These are phyloP conservation scores for Elymnias hypermnestra DNA, from an alignment of 1,140 invertebrate genomes.

Conservation along the genomic window DNA sequence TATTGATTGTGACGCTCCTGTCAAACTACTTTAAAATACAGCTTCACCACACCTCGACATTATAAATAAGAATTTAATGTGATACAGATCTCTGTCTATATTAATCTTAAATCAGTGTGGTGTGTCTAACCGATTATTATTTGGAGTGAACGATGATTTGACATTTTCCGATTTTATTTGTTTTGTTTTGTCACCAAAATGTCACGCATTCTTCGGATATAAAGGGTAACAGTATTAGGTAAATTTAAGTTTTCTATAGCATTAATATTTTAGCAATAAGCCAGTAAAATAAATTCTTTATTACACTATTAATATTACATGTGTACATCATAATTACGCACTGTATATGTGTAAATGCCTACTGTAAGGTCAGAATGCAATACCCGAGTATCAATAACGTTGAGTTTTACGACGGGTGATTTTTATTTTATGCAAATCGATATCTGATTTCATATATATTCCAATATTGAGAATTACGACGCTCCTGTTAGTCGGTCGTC, in stretches of 20 bases:
- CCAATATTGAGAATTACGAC: conserved; percentile 43
- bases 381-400: conserved; percentile 27
- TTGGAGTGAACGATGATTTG: conserved; percentile 30
- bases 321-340: conserved; percentile 1
- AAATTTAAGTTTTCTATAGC: conserved; percentile 5
- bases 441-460: conserved; percentile 33
- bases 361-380: conserved; percentile 39
- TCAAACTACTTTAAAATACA: conserved; percentile 32
- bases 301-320: background rate
- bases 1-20: conserved; percentile 29
- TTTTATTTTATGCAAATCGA: conserved; percentile 49
- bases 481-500: conserved; percentile 43
- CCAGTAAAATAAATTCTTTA: conserved; percentile 1
- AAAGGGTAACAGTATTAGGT: conserved; percentile 20
- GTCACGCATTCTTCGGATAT: conserved; percentile 21
- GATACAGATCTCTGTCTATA: conserved; percentile 30
- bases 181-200: conserved; percentile 21
- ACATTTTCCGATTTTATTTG: conserved; percentile 19
- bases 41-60: conserved; percentile 24
- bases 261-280: no score
- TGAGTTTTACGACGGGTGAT: conserved; percentile 34
- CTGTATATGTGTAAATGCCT: conserved; percentile 26
- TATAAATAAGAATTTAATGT: conserved; percentile 38
- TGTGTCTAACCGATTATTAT: conserved; percentile 22
- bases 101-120: conserved; percentile 28